A percentile compares a stretch with the other conserved stretches of the same genome.
phyloP scores from a whole-genome alignment of 37 sponge, comb jelly and placozoan genomes.

The Corticium candelabrum region DNA sequence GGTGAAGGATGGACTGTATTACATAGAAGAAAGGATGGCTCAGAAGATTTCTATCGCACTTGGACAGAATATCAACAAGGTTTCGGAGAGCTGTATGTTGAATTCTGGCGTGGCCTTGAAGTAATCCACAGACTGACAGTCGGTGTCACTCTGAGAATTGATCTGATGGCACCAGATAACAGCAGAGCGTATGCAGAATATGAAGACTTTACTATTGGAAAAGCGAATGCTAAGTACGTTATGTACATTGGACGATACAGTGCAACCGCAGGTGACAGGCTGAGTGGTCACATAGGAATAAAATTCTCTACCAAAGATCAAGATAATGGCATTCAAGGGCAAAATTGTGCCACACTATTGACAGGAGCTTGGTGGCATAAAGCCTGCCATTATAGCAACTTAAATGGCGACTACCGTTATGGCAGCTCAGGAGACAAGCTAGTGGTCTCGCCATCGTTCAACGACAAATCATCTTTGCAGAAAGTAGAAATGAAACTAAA shows the following conservation, averaged over 20 bases:
- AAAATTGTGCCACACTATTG: background rate
- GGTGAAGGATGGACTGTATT: background rate
- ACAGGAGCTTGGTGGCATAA: background rate
- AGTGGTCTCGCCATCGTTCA: too few relatives aligned
- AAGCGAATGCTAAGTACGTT: background rate
- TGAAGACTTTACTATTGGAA: background rate
- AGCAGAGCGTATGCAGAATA: background rate
- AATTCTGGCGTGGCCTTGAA: background rate
- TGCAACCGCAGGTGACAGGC: background rate
- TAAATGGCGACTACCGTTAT: too few relatives aligned
- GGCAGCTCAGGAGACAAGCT: too few relatives aligned
- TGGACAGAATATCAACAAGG: too few relatives aligned
- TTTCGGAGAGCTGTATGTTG: background rate
- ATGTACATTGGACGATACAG: background rate
- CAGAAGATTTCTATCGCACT: too few relatives aligned
- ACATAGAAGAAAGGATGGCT: background rate
- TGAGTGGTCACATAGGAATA: background rate
- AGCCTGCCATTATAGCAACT: background rate
- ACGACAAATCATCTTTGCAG: too few relatives aligned
- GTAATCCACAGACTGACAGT: too few relatives aligned
- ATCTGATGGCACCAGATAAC: background rate
- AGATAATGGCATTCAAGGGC: background rate
- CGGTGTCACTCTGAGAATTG: background rate
- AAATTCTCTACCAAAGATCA: background rate
- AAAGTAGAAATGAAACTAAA: too few relatives aligned